Percentiles rank a stretch among this genome's conserved stretches.
Conservation (phyloP, 2,113 vertebrate species). For the Myrmecobius fasciatus region DNA sequence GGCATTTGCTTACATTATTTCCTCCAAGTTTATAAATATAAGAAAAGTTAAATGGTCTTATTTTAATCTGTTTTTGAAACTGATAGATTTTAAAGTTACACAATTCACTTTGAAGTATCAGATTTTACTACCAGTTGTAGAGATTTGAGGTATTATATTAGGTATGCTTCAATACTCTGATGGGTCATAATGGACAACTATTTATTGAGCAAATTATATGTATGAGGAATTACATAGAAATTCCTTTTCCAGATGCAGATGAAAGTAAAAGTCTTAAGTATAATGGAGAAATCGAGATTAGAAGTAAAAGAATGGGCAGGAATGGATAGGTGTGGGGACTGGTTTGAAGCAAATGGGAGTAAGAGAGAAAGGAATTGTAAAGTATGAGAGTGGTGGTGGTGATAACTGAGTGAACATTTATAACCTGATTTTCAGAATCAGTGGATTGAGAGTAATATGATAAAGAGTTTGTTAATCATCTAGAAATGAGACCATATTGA, state of each 20-base stretch:
- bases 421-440: not conserved
- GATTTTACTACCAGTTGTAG: no score
- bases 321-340: not conserved
- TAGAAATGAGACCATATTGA: not conserved
- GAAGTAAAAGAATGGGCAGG: not conserved
- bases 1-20: not conserved
- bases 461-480: no score
- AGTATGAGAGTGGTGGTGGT: not conserved
- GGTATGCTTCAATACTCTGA: no score
- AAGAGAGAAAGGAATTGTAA: not conserved
- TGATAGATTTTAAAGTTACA: no score
- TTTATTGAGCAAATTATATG: not conserved
- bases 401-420: not conserved
- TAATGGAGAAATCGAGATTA: not conserved
- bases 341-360: not conserved
- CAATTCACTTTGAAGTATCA: no score
- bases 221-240: not conserved
- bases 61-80: not conserved
- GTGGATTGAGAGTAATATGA: not conserved
- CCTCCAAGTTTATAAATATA: not conserved
- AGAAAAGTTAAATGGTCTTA: not conserved
- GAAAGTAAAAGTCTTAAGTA: not conserved
- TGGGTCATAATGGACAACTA: not conserved
- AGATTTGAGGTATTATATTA: no score
- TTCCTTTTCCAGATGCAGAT: not conserved